Conservation (phyloP, 2,888 invertebrate genomes). For the Cancer borealis region DNA sequence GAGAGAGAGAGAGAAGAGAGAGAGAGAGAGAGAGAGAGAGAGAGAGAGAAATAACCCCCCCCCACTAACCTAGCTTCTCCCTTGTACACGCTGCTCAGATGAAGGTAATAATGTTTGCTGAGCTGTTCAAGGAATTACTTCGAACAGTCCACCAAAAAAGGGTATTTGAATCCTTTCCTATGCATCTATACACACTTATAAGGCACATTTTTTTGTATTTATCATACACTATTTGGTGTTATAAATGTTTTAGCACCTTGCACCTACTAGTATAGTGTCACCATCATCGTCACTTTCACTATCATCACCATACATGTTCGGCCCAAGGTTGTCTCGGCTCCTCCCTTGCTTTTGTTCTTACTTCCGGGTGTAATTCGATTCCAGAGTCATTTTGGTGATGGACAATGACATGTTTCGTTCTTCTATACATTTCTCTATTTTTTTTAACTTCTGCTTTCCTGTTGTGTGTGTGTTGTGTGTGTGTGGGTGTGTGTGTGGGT, state of each 20-base stretch:
- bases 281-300: no score
- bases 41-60: no score
- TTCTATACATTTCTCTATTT: neutral
- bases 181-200: no score
- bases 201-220: no score
- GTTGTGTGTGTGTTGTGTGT: constrained; percentile 13
- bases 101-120: constrained; percentile 49
- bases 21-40: no score
- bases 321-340: neutral
- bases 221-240: no score
- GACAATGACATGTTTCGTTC: neutral
- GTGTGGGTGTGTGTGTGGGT: no score
- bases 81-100: neutral
- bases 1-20: neutral
- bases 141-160: constrained; percentile 62
- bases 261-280: no score
- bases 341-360: neutral
- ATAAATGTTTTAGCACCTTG: no score
- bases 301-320: no score
- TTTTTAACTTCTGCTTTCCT: neutral
- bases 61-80: neutral
- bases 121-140: constrained; percentile 65
- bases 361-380: constrained; percentile 3
- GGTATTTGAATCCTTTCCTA: constrained; percentile 48
- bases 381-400: neutral